Conservation (phyloP, 1,140 invertebrate genomes). For the Drosophila melanogaster region Release_6_plus_ISO1_MT NT_037436.4:8294501-8295000, state of each 20-base stretch:
- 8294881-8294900: constrained; percentile 58
- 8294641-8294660: constrained; percentile 17
- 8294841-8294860: constrained; percentile 19
- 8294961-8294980: constrained; percentile 1
- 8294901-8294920: constrained; percentile 51
- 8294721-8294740: constrained; percentile 42
- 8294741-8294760: constrained; percentile 65
- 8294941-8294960: constrained; percentile 46
- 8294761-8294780: constrained; percentile 28
- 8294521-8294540: constrained; percentile 10
- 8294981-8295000: constrained; percentile 25
- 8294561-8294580: constrained; percentile 56
- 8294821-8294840: constrained; percentile 23
- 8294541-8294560: constrained; percentile 41
- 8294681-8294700: constrained; percentile 72
- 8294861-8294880: constrained; percentile 47
- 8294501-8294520: constrained; percentile 46
- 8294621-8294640: constrained; percentile 52
- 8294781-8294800: constrained; percentile 54
- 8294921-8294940: constrained; percentile 51
- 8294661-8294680: constrained; percentile 52
- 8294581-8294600: constrained; percentile 67
- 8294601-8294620: constrained; percentile 19
- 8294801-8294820: constrained; percentile 74
- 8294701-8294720: constrained; percentile 54